These are phyloP conservation scores for Microplitis demolitor DNA, from an alignment of 1,140 invertebrate species.

Conservation along the genomic window DNA sequence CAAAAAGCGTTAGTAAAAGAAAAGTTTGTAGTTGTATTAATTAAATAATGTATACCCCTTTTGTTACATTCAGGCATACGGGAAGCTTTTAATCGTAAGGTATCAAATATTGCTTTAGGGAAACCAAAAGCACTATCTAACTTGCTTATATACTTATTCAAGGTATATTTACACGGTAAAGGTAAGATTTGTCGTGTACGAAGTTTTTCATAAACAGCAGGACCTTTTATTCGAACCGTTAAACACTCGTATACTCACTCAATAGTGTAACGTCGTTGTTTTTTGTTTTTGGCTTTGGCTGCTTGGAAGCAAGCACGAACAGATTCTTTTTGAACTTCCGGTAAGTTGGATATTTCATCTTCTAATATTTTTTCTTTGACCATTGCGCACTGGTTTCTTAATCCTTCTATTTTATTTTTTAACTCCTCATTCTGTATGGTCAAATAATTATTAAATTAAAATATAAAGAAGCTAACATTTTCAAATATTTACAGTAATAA, in stretches of 20 bases:
- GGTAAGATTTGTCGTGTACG: conserved; percentile 24
- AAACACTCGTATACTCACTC: conserved; percentile 35
- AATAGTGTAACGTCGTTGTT: conserved; percentile 11
- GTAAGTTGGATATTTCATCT: too few species aligned
- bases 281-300: conserved; percentile 13
- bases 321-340: background rate
- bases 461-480: background rate
- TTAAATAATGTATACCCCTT: too few species aligned
- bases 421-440: background rate
- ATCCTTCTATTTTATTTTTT: background rate
- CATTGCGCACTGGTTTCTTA: background rate
- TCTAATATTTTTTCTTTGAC: background rate
- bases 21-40: too few species aligned
- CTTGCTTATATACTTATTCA: conserved; percentile 24
- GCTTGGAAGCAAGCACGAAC: conserved; percentile 15
- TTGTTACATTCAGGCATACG: too few species aligned
- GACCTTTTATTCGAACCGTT: conserved; percentile 30
- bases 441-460: background rate
- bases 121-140: conserved; percentile 29
- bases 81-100: conserved; percentile 19
- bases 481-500: background rate
- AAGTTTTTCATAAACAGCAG: conserved; percentile 24
- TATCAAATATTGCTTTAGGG: conserved; percentile 19
- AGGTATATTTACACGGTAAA: conserved; percentile 17
- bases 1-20: too few species aligned